Evolutionary conservation across 1,140 invertebrate species (phyloP), one percentile per base, ranked within the genome.

Genomic region (Pteromalus puparum): DNA sequence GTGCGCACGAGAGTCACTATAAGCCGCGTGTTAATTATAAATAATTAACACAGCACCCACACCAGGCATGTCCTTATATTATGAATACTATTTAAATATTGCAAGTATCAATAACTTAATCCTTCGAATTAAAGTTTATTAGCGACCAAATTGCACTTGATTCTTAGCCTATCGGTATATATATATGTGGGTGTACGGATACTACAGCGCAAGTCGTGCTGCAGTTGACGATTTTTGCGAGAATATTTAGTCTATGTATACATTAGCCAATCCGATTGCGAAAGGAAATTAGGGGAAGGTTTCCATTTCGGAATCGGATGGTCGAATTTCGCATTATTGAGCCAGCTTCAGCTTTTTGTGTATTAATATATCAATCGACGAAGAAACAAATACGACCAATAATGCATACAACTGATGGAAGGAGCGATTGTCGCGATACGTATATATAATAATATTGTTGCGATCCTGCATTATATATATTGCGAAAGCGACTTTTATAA

Each of bases 211-310:
- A 34, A 42, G 10, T 42, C 10, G 9, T 42, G 38, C 38, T 42
- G 9, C 38, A 42, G 0, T 42, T 42, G 10, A 42, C 26, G 24
- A 67, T 68, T 70, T 73, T 82, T 13, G 9, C 5, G 2, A 13
- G 30, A 30, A 26, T 53, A 72, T 73, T 48, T 73, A 72, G 5
- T 81, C 26, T 48, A 73, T n/a, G 21, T 13, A 74, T 34, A 9
- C 7, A 42, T 42, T 2, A 30, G 53, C 30, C 53, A 65, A 68
- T 87, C 87, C 87, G 76, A 90, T 89, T 80, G 81, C 77, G 87
- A 89, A 91, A 88, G 88, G 87, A 92, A 92, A 92, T 91, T 92
- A 84, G 92, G 91, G 92, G 92, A 92, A 92, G 91, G 88, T 92
- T 92, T 92, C 88, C 82, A 85, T 89, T 90, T 89, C 86, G 85